These are phyloP conservation scores for Meloidogyne chitwoodi DNA, from an alignment of 1,140 invertebrate genomes.

Conservation along the genomic window DNA sequence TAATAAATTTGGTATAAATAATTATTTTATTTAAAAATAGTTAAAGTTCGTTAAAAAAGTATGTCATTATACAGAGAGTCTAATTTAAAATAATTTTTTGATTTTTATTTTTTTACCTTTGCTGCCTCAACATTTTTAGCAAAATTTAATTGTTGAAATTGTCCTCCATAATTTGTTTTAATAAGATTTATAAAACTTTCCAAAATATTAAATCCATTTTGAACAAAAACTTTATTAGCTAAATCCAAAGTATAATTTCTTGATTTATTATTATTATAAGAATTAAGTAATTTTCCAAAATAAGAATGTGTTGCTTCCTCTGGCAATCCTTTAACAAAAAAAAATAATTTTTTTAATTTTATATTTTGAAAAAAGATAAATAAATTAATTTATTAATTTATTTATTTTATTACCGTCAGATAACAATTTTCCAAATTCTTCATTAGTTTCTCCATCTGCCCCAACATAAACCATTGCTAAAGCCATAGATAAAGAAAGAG, in stretches of 20 bases:
- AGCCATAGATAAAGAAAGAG: conserved; percentile 19
- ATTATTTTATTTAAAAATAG: too few relatives aligned
- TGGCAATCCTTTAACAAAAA: not conserved
- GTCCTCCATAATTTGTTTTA: conserved; percentile 4
- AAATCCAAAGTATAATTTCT: conserved; percentile 24
- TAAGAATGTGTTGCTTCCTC: not conserved
- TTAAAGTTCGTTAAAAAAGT: too few relatives aligned
- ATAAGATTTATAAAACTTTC: conserved; percentile 6
- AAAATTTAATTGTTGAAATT: conserved; percentile 22
- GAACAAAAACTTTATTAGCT: conserved; percentile 16
- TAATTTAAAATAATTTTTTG: too few relatives aligned
- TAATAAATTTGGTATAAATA: too few relatives aligned
- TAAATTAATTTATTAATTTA: too few relatives aligned
- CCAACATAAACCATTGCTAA: conserved; percentile 29
- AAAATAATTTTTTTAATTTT: not conserved
- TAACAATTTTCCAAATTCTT: conserved; percentile 21
- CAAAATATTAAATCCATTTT: conserved; percentile 3
- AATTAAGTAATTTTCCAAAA: not conserved
- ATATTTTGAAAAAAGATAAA: too few relatives aligned
- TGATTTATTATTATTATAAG: not conserved
- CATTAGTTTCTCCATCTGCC: conserved; percentile 13
- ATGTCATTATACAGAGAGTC: too few relatives aligned
- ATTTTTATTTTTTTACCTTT: too few relatives aligned
- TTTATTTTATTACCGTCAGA: conserved; percentile 2
- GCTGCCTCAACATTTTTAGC: conserved; percentile 6